phyloP scores from a whole-genome alignment of 2,797 vertebrate genomes.

The Hypotaenidia okinawae region DNA sequence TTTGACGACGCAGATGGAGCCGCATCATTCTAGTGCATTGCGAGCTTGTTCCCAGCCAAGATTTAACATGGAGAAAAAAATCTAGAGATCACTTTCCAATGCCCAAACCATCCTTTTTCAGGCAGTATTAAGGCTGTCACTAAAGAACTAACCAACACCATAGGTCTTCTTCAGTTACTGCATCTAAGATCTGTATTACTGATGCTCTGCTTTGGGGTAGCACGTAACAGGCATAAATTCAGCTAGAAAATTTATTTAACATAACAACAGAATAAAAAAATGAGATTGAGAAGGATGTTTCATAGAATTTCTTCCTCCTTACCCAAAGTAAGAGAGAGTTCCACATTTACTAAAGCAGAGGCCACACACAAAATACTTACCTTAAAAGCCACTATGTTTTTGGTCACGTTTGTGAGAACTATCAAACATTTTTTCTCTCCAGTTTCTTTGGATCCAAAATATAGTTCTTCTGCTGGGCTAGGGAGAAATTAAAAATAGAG shows the following conservation, averaged over 20 bases:
- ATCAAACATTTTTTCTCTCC: conserved; percentile 94
- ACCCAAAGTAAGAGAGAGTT: neutral
- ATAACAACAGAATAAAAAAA: neutral
- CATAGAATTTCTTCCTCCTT: neutral
- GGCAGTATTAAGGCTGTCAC: neutral
- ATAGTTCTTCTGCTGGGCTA: conserved; percentile 95
- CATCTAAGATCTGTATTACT: neutral
- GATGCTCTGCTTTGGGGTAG: neutral
- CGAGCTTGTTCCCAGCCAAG: neutral
- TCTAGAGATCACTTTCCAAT: neutral
- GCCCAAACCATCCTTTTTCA: neutral
- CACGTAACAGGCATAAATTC: neutral
- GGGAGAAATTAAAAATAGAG: conserved; percentile 14
- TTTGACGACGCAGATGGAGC: neutral
- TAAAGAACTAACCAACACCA: neutral
- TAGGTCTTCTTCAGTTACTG: neutral
- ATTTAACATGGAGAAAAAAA: neutral
- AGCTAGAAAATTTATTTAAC: neutral
- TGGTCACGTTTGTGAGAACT: conserved; percentile 91
- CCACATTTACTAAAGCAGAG: neutral
- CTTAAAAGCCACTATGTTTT: conserved; percentile 97
- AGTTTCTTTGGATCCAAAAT: conserved; percentile 91
- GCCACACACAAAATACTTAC: conserved; percentile 71
- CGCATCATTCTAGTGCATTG: neutral
- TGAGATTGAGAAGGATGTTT: neutral